Base-by-base conservation (phyloP, 2,113 vertebrate genomes). In the Romanogobio albipinnatus region DNA sequence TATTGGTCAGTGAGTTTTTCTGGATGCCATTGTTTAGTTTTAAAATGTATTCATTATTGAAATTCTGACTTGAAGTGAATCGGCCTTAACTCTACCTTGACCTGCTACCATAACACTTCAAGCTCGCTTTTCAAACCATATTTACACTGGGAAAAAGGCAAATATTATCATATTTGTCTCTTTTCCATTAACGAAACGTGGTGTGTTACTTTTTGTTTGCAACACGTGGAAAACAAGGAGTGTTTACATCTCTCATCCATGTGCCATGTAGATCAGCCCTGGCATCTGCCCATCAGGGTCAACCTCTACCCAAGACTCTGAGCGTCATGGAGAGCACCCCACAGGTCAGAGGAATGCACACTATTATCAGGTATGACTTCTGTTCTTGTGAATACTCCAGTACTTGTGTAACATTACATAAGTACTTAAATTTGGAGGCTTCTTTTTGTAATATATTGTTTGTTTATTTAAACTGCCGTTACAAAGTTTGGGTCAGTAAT, bases 261-360 rank as follows among this genome's bases (percentile, higher is more conserved):
- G 36, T 33, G 9, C 9, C 19, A 10, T 9, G 0, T 92, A 98
- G 97, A 90, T 96, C 96, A 2, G 95, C 96, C 19, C 91, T 98
- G 93, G 96, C 96, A 39, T 96, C 96, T 0, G 96, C 96, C 61
- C 97, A 97, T 87, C 96, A 97, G 87, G 96, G 95, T 22, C 96
- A 97, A 88, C 96, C 97, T 0, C 90, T 98, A 85, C 97, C 96
- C 0, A 90, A 93, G 86, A 97, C 95, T 0, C 94, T 98, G 82
- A 97, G 96, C 0, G 96, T 97, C 49, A 91, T 97, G 93, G 94
- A 96, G 90, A 95, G 91, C 92, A 97, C 96, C 0, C 96, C 96
- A 0, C 97, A 97, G 91, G 97, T 97, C 86, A 94, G 95, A 0
- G 96, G 97, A 88, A 95, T 97, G 96, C 97, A 98, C 94, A 98